Evolutionary conservation across 2,888 invertebrate species (phyloP).

Genomic region (Portevinia maculata): DNA sequence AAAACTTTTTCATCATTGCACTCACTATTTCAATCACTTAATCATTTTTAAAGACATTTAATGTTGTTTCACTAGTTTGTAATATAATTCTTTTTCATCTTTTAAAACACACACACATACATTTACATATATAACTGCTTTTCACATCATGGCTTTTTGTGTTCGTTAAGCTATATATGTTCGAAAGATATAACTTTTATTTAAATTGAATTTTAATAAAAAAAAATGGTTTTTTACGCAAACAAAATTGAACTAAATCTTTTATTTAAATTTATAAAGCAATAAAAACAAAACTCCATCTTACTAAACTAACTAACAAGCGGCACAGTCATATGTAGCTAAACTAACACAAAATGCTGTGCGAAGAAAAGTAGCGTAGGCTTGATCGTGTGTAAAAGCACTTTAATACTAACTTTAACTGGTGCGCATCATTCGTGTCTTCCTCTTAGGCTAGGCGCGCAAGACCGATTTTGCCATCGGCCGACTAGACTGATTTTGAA

Average conservation of each 20-base stretch:
- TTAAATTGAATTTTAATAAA: constrained; percentile 75
- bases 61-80: constrained; percentile 52
- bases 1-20: constrained; percentile 35
- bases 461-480: too few species aligned
- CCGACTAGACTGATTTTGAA: too few species aligned
- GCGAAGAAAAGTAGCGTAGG: constrained; percentile 69
- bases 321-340: constrained; percentile 74
- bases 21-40: constrained; percentile 37
- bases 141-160: constrained; percentile 78
- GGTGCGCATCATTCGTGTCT: too few species aligned
- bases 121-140: constrained; percentile 64
- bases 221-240: constrained; percentile 60
- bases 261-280: constrained; percentile 57
- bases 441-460: too few species aligned
- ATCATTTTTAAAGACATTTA: constrained; percentile 50
- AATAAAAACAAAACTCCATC: constrained; percentile 26
- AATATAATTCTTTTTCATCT: constrained; percentile 25
- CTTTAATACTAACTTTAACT: neutral
- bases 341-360: constrained; percentile 81
- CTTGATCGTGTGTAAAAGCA: neutral
- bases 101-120: constrained; percentile 13
- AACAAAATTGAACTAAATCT: constrained; percentile 60
- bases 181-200: constrained; percentile 73
- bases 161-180: constrained; percentile 77
- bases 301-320: constrained; percentile 53